Conservation (phyloP, 1,140 invertebrate species). For the Lordiphosa mommai region DNA sequence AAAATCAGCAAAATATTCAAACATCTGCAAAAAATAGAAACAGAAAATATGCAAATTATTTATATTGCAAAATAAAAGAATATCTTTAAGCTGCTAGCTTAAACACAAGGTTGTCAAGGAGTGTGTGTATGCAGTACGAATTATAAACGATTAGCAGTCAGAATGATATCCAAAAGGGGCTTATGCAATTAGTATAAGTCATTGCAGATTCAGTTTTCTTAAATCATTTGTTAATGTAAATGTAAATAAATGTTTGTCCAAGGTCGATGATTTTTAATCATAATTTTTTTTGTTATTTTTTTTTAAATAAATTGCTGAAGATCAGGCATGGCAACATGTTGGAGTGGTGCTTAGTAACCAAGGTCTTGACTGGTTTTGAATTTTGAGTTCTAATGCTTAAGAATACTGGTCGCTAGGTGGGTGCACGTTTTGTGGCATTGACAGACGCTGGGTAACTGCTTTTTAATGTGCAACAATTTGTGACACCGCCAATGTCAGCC, state of each 20-base stretch:
- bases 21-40: too few relatives aligned
- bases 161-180: not conserved
- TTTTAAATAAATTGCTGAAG: slow-evolving; percentile 23
- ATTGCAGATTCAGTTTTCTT: slow-evolving; percentile 2
- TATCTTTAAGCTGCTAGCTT: slow-evolving; percentile 28
- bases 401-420: slow-evolving; percentile 5
- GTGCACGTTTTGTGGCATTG: slow-evolving; percentile 15
- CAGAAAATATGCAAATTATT: not conserved
- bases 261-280: slow-evolving; percentile 37
- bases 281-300: slow-evolving; percentile 23
- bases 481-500: slow-evolving; percentile 31
- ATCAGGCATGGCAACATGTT: slow-evolving; percentile 21
- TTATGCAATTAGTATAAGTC: not conserved
- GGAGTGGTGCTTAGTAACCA: slow-evolving; percentile 16
- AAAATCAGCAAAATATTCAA: not conserved
- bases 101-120: slow-evolving; percentile 53
- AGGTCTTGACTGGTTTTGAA: slow-evolving; percentile 38
- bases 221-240: slow-evolving; percentile 9
- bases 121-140: slow-evolving; percentile 21
- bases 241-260: slow-evolving; percentile 8
- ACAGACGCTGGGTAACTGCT: slow-evolving; percentile 5
- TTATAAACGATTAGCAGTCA: slow-evolving; percentile 25
- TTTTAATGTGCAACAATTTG: slow-evolving; percentile 45
- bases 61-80: slow-evolving; percentile 24
- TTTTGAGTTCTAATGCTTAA: slow-evolving; percentile 22